A percentile compares a stretch with the other conserved stretches of the same genome.
These are phyloP conservation scores for Nemurella pictetii DNA, from an alignment of 2,888 invertebrate genomes.

Conservation along the genomic window DNA sequence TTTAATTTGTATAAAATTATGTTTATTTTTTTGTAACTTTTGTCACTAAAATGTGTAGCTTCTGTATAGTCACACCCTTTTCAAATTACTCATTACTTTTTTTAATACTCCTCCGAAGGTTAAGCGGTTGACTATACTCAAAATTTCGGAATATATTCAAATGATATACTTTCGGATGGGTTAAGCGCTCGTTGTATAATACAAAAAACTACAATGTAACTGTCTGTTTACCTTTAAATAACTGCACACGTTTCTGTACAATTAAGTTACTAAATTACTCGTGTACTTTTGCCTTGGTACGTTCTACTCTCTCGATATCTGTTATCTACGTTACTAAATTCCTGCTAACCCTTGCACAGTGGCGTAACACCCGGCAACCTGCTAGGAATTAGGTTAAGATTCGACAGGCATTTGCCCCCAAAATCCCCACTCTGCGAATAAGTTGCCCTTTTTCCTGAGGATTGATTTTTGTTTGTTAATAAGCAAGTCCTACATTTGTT, in stretches of 20 bases:
- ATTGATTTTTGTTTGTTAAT: slow-evolving; percentile 3
- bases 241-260: neutral
- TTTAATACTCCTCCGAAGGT: neutral
- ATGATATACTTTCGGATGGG: neutral
- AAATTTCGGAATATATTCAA: neutral
- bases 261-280: neutral
- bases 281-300: neutral
- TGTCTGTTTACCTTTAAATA: neutral
- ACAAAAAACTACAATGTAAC: neutral
- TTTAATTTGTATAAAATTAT: neutral
- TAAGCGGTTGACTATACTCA: neutral
- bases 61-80: neutral
- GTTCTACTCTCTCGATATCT: neutral
- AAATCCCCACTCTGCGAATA: neutral
- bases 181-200: neutral
- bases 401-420: neutral
- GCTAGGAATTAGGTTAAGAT: neutral
- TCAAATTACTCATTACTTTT: neutral
- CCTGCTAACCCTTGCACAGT: neutral
- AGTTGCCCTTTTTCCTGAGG: neutral
- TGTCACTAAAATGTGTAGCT: neutral
- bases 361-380: too few species aligned
- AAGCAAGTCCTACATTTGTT: slow-evolving; percentile 44
- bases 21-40: neutral
- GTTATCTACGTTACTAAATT: neutral